Percentiles rank a stretch among this genome's conserved stretches.
These are phyloP conservation scores for Acrocephalus kingi DNA, from an alignment of 2,113 vertebrate genomes.

Conservation along the genomic window DNA sequence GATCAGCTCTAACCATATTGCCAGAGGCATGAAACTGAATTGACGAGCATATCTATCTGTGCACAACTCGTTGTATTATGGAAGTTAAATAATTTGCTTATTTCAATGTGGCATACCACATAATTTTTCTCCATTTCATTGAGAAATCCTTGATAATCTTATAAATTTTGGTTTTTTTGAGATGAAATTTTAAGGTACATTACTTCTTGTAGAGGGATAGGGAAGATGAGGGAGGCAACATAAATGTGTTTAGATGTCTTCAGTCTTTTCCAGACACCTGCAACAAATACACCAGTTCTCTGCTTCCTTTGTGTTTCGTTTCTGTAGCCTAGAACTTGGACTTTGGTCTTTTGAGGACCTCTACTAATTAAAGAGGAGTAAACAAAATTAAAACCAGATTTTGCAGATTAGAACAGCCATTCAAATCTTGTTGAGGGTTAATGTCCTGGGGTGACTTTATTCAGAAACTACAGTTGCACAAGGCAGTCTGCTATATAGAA, in stretches of 20 bases:
- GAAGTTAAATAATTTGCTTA: not conserved
- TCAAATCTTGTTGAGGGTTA: not conserved
- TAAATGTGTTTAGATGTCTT: not conserved
- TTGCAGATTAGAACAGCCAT: not conserved
- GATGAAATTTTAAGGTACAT: not conserved
- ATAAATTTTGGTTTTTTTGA: rapidly evolving
- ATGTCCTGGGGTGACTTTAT: not conserved
- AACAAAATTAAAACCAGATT: not conserved
- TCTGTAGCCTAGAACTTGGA: not conserved
- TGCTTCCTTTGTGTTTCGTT: not conserved
- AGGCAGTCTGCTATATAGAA: not conserved
- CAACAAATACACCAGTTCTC: not conserved
- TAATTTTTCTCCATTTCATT: not conserved
- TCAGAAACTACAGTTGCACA: not conserved
- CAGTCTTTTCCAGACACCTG: not conserved
- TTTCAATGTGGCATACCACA: not conserved
- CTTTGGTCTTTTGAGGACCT: not conserved
- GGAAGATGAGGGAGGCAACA: not conserved
- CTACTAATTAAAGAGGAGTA: not conserved
- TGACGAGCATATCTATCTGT: not conserved
- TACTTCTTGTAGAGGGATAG: not conserved
- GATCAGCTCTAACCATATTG: not conserved
- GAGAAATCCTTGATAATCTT: not conserved
- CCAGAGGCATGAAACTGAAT: not conserved
- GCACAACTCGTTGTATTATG: not conserved